phyloP scores from a whole-genome alignment of 2,888 invertebrate genomes.

The Agrotis clavis region DNA sequence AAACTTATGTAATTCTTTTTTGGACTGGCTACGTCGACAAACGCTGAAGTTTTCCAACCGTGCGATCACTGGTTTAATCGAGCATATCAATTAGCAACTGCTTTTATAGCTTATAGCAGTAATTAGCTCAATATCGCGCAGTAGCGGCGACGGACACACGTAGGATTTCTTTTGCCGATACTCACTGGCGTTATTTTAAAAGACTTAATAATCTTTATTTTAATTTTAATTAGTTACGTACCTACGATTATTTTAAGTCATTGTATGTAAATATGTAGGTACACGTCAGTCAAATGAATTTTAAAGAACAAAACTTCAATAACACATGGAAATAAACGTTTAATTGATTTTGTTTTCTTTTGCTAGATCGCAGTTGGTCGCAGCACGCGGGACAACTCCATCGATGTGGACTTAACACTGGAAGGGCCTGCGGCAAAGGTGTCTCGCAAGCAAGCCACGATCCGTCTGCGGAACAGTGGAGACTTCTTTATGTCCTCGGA shows the following conservation, averaged over 20 bases:
- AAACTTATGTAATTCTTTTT: slow-evolving; percentile 12
- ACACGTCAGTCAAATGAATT: slow-evolving; percentile 36
- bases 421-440: slow-evolving; percentile 99
- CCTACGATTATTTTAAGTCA: slow-evolving; percentile 12
- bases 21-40: slow-evolving; percentile 12
- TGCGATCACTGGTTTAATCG: slow-evolving; percentile 72
- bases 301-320: slow-evolving; percentile 21
- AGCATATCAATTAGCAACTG: slow-evolving; percentile 77
- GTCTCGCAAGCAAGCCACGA: slow-evolving; percentile 97
- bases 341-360: slow-evolving; percentile 35
- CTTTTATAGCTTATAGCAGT: slow-evolving; percentile 65
- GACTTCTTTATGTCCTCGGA: slow-evolving; percentile 99
- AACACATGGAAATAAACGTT: not conserved
- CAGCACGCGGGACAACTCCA: slow-evolving; percentile 96
- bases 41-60: slow-evolving; percentile 43
- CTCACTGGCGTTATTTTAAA: slow-evolving; percentile 27
- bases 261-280: slow-evolving; percentile 41
- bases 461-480: slow-evolving; percentile 97
- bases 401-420: slow-evolving; percentile 98
- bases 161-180: slow-evolving; percentile 29
- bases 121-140: slow-evolving; percentile 63
- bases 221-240: slow-evolving; percentile 31
- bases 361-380: slow-evolving; percentile 97
- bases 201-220: slow-evolving; percentile 32
- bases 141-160: slow-evolving; percentile 21